Base-by-base conservation (phyloP, 2,888 invertebrate genomes). In the Eristalis intricaria region DNA sequence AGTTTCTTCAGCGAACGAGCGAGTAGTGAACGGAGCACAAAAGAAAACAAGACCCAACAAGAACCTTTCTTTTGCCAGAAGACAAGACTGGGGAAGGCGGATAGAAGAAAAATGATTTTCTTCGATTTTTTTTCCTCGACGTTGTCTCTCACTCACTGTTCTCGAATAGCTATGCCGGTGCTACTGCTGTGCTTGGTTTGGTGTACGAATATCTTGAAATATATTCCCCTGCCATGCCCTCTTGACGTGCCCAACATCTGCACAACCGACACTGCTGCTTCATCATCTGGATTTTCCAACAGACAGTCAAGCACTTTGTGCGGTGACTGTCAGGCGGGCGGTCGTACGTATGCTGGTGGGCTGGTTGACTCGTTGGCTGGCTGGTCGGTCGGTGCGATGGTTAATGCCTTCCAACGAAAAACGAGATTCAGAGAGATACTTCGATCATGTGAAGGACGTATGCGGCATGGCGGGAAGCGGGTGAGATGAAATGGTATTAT, bases 281-380 rank as follows among this genome's bases (percentile, higher is more conserved):
- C 84, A 80, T 87, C 84, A 87, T 87, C 87, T 84, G 76, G 84
- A 84, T 84, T 84, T 80, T 83, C 84, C 79, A 87, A 76, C 84
- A 76, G 76, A 23, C 74, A 77, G 82, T 82, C 74, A 76, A 50
- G 65, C 86, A 87, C 79, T 75, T 76, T 83, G 78, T 79, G 23
- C 75, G 60, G 26, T 50, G 56, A 81, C 85, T 35, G 70, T 29
- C 86, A 50, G 70, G 64, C 77, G 23, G 86, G 63, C 71, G 61
- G 68, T 78, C 68, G 77, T 26, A 68, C 32, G 61, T 64, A 65
- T 60, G 74, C 65, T 40, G 66, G 65, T 61, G 40, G 60, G 40
- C 64, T 38, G 75, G 76, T 65, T 85, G 69, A 50, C 60, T 60
- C 26, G 60, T 60, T 60, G 58, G 58, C 58, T 58, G 50, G 71